These are phyloP conservation scores for Sitta europaea DNA, from an alignment of 2,113 vertebrate species.

Conservation along the genomic window DNA sequence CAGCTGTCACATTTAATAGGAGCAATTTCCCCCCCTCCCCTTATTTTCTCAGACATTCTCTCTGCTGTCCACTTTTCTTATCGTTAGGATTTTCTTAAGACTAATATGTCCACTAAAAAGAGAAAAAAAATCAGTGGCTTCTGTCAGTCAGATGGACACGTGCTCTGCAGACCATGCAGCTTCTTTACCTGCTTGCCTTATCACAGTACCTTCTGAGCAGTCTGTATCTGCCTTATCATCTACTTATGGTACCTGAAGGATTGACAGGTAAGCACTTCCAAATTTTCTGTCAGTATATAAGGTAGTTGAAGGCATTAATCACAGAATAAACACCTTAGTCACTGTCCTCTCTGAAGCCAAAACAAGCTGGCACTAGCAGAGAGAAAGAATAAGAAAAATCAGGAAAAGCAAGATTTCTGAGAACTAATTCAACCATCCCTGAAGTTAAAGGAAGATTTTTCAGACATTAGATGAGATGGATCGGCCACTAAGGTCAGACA, in stretches of 20 bases:
- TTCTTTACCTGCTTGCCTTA: neutral
- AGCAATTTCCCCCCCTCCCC: neutral
- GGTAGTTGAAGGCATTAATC: slow-evolving; percentile 22
- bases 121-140: neutral
- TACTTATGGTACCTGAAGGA: neutral
- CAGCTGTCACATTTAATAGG: neutral
- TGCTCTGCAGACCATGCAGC: neutral
- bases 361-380: neutral
- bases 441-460: slow-evolving; percentile 32
- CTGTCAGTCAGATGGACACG: neutral
- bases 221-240: neutral
- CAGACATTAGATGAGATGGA: neutral
- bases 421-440: neutral
- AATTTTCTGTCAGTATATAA: neutral
- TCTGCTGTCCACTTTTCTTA: neutral
- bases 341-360: neutral
- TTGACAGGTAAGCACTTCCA: neutral
- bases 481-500: neutral
- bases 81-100: neutral
- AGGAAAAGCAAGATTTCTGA: neutral
- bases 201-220: neutral
- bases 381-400: neutral
- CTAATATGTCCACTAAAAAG: neutral
- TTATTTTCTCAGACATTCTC: neutral
- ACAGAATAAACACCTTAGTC: neutral